Conservation (phyloP, 2,797 vertebrate species). For the Enteromius fasciolatus region DNA sequence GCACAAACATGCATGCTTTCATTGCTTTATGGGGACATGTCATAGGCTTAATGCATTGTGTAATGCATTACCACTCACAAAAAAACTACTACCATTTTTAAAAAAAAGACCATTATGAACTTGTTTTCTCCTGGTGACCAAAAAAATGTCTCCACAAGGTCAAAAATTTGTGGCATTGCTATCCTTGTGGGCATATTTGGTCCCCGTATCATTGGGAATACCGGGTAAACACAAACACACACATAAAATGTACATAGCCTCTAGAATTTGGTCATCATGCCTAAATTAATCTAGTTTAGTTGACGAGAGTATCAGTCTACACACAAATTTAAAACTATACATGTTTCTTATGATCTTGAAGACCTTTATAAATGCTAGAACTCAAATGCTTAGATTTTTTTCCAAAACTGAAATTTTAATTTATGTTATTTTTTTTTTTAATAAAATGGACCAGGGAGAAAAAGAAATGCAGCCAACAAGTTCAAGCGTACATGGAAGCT, state of each 20-base stretch:
- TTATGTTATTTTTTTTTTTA: too few species aligned
- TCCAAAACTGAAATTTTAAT: background rate
- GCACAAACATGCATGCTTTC: background rate
- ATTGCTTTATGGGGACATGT: background rate
- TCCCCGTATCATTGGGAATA: background rate
- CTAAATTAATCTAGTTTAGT: slow-evolving; percentile 3
- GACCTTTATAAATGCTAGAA: background rate
- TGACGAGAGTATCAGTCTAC: background rate
- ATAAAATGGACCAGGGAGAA: background rate
- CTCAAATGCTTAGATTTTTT: background rate
- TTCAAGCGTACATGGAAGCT: background rate
- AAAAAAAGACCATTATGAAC: background rate
- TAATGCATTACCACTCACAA: background rate
- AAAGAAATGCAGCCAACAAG: background rate
- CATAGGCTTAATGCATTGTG: background rate
- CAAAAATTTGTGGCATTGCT: background rate
- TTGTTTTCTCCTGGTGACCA: background rate
- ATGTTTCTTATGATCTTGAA: background rate
- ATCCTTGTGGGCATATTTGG: background rate
- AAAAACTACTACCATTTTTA: background rate
- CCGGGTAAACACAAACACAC: background rate
- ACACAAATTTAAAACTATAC: background rate
- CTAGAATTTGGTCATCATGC: background rate
- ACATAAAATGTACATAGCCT: background rate
- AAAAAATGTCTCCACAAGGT: background rate